Evolutionary conservation across 92 coral and sea anemone genomes (phyloP).

Genomic region (Epizoanthus rinbou): DNA sequence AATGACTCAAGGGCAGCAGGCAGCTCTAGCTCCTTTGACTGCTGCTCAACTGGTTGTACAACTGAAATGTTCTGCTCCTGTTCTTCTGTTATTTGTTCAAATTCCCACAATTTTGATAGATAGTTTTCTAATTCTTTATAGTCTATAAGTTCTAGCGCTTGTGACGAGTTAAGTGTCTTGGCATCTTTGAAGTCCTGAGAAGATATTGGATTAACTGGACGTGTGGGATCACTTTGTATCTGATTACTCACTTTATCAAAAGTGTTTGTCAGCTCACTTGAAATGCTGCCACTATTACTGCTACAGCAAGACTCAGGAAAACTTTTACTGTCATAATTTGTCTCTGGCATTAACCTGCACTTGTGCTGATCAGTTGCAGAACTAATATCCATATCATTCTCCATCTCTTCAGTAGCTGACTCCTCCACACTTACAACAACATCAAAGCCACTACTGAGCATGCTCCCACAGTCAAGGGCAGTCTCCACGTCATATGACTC

Average conservation of each 20-base stretch:
- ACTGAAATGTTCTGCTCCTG: constrained; percentile 69
- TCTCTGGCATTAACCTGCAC: neutral
- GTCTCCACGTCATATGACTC: neutral
- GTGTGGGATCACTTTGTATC: neutral
- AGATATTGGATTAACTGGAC: neutral
- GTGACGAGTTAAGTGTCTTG: constrained; percentile 10
- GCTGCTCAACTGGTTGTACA: constrained; percentile 20
- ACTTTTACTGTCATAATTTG: neutral
- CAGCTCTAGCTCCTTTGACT: constrained; percentile 33
- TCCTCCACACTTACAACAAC: constrained; percentile 36
- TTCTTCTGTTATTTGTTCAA: constrained; percentile 69
- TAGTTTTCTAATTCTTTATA: constrained; percentile 67
- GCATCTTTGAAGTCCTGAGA: constrained; percentile 2
- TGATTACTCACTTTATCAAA: neutral
- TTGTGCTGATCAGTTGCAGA: constrained; percentile 6
- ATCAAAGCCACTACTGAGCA: constrained; percentile 58
- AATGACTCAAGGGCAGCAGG: constrained; percentile 71
- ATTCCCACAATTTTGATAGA: constrained; percentile 74
- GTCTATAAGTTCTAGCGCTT: constrained; percentile 61
- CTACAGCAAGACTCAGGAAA: neutral
- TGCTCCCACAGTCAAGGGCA: neutral
- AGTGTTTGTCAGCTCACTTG: neutral
- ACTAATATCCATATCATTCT: neutral
- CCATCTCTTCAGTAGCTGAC: neutral
- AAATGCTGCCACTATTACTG: neutral